phyloP scores from a whole-genome alignment of 2,113 vertebrate genomes.

The Emydocephalus ijimae region DNA sequence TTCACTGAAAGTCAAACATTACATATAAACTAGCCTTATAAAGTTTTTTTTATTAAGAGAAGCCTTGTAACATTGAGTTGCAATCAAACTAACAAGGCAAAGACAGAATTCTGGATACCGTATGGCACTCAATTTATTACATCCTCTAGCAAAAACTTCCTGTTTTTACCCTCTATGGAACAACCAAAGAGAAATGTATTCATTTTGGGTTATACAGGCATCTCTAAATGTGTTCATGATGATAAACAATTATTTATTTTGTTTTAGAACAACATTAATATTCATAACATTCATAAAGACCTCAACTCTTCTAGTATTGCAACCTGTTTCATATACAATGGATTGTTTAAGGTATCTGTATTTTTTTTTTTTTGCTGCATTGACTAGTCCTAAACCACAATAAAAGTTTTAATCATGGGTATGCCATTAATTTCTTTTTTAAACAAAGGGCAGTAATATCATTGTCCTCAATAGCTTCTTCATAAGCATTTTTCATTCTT shows the following conservation, averaged over 20 bases:
- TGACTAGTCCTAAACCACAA: not conserved
- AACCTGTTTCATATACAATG: not conserved
- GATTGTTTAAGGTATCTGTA: not conserved
- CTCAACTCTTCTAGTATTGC: not conserved
- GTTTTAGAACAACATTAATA: not conserved
- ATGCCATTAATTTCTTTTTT: not conserved
- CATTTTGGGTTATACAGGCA: not conserved
- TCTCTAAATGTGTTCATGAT: not conserved
- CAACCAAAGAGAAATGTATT: not conserved
- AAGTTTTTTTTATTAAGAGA: not conserved
- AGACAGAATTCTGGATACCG: not conserved
- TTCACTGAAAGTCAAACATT: not conserved
- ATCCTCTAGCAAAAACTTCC: not conserved
- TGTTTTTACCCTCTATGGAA: not conserved
- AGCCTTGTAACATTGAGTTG: not conserved
- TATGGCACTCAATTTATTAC: not conserved
- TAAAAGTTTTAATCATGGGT: not conserved
- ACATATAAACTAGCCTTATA: not conserved
- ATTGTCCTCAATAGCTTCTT: slow-evolving; percentile 25
- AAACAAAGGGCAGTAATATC: not conserved
- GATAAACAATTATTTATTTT: not conserved
- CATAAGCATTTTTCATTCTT: not conserved
- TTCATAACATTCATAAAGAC: not conserved
- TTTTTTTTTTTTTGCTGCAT: not conserved
- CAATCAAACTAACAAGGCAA: not conserved